phyloP scores from a whole-genome alignment of 2,113 vertebrate genomes.

The Ictalurus punctatus region DNA sequence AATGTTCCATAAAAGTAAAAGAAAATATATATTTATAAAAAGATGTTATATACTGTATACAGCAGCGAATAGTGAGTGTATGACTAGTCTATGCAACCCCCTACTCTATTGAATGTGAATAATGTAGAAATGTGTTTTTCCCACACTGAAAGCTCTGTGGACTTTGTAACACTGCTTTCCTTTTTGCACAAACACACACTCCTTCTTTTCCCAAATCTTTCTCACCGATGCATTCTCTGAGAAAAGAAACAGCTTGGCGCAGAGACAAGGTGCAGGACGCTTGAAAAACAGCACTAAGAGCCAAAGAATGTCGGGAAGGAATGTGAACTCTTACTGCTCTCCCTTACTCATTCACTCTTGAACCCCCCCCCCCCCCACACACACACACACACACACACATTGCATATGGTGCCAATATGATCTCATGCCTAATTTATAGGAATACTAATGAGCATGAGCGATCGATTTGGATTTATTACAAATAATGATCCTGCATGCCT shows the following conservation, averaged over 20 bases:
- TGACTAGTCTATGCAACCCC: neutral
- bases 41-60: too few relatives aligned
- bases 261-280: constrained; percentile 37
- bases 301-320: constrained; percentile 56
- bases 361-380: neutral
- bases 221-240: constrained; percentile 35
- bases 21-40: neutral
- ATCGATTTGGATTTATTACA: neutral
- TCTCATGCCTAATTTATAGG: neutral
- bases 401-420: neutral
- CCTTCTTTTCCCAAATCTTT: neutral
- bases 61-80: neutral
- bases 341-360: constrained; percentile 48
- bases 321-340: constrained; percentile 59
- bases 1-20: neutral
- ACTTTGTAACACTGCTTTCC: neutral
- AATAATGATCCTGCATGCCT: neutral
- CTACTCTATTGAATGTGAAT: neutral
- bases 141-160: neutral
- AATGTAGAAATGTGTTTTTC: neutral
- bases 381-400: neutral
- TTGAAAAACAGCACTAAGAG: constrained; percentile 49
- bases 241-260: constrained; percentile 54
- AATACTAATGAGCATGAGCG: neutral
- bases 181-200: neutral